Conservation (phyloP, 1,140 invertebrate species). For the Pomacea maculata region DNA sequence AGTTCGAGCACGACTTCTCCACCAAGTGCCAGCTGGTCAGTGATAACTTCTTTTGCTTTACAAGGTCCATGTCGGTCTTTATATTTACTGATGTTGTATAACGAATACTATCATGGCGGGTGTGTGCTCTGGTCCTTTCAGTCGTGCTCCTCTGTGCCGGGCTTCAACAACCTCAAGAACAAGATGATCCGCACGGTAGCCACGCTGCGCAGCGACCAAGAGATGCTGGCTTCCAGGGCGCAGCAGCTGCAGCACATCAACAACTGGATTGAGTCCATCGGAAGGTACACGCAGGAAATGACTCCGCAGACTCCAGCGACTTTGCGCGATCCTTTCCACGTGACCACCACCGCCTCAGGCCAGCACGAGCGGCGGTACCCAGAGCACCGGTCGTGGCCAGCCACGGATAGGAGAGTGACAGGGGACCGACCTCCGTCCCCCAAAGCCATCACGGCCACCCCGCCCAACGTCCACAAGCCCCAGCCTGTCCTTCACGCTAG, state of each 20-base stretch:
- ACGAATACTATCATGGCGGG: no score
- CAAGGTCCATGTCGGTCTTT: no score
- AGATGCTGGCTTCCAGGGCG: conserved; percentile 24
- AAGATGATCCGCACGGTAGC: conserved; percentile 40
- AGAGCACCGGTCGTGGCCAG: background rate
- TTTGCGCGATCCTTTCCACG: conserved; percentile 15
- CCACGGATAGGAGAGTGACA: background rate
- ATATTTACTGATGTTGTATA: no score
- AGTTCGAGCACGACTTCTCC: conserved; percentile 56
- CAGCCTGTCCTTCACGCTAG: conserved; percentile 30
- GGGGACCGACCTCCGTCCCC: conserved; percentile 41
- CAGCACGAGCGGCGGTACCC: background rate
- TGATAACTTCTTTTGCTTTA: background rate
- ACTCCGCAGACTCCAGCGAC: conserved; percentile 8
- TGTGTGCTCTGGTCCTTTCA: conserved; percentile 7
- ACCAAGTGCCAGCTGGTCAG: conserved; percentile 56
- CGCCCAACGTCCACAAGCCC: conserved; percentile 58
- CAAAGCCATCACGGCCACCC: conserved; percentile 54
- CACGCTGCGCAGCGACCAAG: conserved; percentile 25
- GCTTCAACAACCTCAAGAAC: conserved; percentile 35
- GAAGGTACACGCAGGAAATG: conserved; percentile 27
- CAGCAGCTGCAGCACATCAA: conserved; percentile 45
- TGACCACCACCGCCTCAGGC: background rate
- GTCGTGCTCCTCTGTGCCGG: conserved; percentile 32
- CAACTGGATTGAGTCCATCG: conserved; percentile 44